phyloP scores from a whole-genome alignment of 1,140 invertebrate species.

The Sinonovacula constricta region DNA sequence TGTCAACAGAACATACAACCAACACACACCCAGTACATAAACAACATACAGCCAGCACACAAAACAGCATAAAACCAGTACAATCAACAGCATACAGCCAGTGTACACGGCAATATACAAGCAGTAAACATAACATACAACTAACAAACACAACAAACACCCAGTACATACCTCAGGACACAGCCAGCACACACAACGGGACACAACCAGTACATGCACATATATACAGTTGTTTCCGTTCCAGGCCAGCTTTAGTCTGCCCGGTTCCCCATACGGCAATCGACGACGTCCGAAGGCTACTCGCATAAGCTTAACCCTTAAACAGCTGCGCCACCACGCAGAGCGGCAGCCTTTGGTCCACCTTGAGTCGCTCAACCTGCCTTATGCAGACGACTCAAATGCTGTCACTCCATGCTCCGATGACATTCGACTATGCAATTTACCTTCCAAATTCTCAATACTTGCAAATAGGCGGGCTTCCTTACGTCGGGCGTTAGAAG shows the following conservation, averaged over 20 bases:
- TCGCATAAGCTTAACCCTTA: constrained; percentile 48
- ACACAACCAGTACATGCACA: too few species aligned
- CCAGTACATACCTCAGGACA: too few species aligned
- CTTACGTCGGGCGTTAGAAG: constrained; percentile 49
- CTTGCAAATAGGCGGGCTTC: constrained; percentile 60
- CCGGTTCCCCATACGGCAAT: constrained; percentile 96
- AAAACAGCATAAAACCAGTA: too few species aligned
- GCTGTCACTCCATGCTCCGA: constrained; percentile 99
- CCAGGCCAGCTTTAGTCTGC: constrained; percentile 96
- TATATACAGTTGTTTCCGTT: constrained; percentile 66
- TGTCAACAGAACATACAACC: too few species aligned
- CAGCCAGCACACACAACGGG: too few species aligned
- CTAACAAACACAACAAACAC: too few species aligned
- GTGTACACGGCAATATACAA: too few species aligned
- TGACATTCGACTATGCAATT: constrained; percentile 81
- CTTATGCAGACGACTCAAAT: constrained; percentile 98
- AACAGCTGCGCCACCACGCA: constrained; percentile 88
- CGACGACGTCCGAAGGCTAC: constrained; percentile 82
- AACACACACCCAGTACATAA: too few species aligned
- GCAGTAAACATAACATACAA: too few species aligned
- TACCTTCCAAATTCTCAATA: constrained; percentile 68
- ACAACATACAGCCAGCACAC: too few species aligned
- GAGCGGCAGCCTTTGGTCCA: constrained; percentile 97
- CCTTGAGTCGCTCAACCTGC: constrained; percentile 96
- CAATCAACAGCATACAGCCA: too few species aligned